Evolutionary conservation across 2,797 vertebrate genomes (phyloP), one percentile per base, ranked within the genome.

Genomic region (Pangasius djambal): DNA sequence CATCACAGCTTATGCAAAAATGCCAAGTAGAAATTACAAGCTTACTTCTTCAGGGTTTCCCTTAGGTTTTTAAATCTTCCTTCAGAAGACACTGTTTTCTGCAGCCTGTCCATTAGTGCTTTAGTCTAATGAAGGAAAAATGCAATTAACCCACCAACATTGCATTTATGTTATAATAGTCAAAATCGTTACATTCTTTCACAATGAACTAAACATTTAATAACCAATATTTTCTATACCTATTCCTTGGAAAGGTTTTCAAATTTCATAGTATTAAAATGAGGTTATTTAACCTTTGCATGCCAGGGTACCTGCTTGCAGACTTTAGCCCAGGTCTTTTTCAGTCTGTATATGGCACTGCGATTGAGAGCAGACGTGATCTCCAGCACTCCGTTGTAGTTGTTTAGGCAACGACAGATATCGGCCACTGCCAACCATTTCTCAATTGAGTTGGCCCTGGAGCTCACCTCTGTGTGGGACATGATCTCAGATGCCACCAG

Each of bases 301-400:
- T 63, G 59, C 20, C 10, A 4, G 12, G 93, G 88, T 83, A 98
- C 98, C 97, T 99, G 98, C 89, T 98, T 99, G 95, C 97, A 98
- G 92, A 99, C 98, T 95, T 99, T 99, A n/a, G 96, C 95, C 98
- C 98, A 99, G 34, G 98, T 99, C 94, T 99, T 99, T 95, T 99
- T 99, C 91, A 99, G 96, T 94, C 98, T 96, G 96, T 97, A 99
- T 96, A 99, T 96, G 95, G 98, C 98, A 91, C 97, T 99, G 93
- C 98, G 97, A 95, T 99, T 99, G 89, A 99, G 97, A 48, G 98
- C 98, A 0, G 98, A 99, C 0, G 97, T 98, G 96, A 99, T 98
- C 95, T 99, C 98, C 94, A 99, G 96, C 50, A 99, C 97, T 0
- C 98, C 98, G 0, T 99, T 99, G 91, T 98, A 99, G 95, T 99